Evolutionary conservation across 1,140 invertebrate species (phyloP), one percentile per base, ranked within the genome.

Genomic region (Ericerus pela): DNA sequence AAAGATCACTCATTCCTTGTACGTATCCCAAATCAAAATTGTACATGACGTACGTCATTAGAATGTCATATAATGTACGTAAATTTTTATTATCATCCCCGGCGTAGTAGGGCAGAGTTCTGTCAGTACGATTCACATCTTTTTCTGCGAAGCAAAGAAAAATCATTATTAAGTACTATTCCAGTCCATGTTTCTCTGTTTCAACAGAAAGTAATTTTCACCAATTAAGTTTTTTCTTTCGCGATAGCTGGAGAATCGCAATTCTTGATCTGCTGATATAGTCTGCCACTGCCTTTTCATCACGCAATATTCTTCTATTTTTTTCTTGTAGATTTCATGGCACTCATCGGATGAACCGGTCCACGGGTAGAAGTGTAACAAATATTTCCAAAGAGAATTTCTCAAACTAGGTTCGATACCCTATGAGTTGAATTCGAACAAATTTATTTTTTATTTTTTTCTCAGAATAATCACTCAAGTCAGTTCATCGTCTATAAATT

Each of bases 31-130:
- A 72, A 74, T 99, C 95, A 72, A 99, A 99, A 72, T 99, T 96
- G 68, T 96, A 97, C 94, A 99, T 97, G n/a, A 93, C 84, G 69
- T 98, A 99, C 0, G 95, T 98, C 88, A 98, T 95, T 1, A 99
- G 74, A 65, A 99, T 90, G 65, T 96, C 88, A 62, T 85, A 80
- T 1, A 99, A 70, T 18, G 85, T 75, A 55, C 78, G 72, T 28
- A 98, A 72, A 72, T 98, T 93, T 10, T 81, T 76, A 72, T 96
- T 96, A 63, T 91, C 79, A 59, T 96, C 89, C 1, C 91, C 92
- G 26, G 84, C 79, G 70, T 85, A 99, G 68, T 86, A 99, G 10
- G 83, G 79, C 65, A 93, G 80, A 4, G 82, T 87, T 64, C 96
- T 76, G 69, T 99, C 96, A 12, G 95, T 99, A 62, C 96, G 76